phyloP scores from a whole-genome alignment of 2,888 invertebrate species.

The Eulithis prunata region DNA sequence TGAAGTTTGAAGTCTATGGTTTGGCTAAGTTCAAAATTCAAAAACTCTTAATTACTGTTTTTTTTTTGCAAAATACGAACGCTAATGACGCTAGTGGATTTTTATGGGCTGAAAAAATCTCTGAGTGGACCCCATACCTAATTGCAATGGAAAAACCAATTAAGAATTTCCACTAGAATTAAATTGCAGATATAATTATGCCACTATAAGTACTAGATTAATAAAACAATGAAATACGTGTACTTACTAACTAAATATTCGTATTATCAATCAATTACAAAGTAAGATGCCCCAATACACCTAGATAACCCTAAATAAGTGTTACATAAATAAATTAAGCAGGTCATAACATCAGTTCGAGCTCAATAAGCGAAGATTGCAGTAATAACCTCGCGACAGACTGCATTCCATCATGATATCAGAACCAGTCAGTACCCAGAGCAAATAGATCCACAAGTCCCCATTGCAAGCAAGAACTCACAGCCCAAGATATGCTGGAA shows the following conservation, averaged over 20 bases:
- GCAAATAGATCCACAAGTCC: conserved; percentile 34
- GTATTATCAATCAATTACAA: conserved; percentile 14
- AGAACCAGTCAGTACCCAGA: conserved; percentile 43
- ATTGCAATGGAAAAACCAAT: too few species aligned
- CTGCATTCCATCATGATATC: conserved; percentile 57
- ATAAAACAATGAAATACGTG: too few species aligned
- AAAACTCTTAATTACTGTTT: too few species aligned
- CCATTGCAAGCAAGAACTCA: conserved; percentile 23
- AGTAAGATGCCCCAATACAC: conserved; percentile 10
- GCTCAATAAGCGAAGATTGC: conserved; percentile 25
- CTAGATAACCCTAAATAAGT: conserved; percentile 15
- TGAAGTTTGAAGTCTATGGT: too few species aligned
- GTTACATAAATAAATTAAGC: conserved; percentile 27
- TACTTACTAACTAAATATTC: not conserved
- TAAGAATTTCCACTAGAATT: not conserved
- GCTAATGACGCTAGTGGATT: too few species aligned
- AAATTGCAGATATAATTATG: not conserved
- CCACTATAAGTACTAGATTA: too few species aligned
- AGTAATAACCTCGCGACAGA: conserved; percentile 42
- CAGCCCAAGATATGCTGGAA: conserved; percentile 20
- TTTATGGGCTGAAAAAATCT: too few species aligned
- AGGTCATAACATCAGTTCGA: conserved; percentile 29
- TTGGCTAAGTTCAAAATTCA: too few species aligned
- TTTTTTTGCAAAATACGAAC: too few species aligned
- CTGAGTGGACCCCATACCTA: too few species aligned